Percentiles rank a stretch among this genome's conserved stretches.
Evolutionary conservation across 2,888 invertebrate genomes (phyloP).

Genomic region (Chelonus formosanus): DNA sequence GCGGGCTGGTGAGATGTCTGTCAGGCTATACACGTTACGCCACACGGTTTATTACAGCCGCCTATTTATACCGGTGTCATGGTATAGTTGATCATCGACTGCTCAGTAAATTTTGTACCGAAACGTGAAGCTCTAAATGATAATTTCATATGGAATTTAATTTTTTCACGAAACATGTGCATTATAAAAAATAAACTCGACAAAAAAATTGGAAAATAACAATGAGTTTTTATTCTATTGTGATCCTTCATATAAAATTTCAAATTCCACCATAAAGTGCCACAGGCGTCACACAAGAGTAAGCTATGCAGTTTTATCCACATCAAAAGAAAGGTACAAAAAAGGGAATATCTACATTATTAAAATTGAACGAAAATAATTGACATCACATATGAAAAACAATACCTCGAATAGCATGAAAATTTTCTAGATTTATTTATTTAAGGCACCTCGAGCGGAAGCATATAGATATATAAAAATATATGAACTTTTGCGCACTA

Average conservation of each 20-base stretch:
- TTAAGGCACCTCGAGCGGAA: no score
- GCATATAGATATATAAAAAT: no score
- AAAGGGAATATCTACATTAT: no score
- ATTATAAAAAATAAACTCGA: slow-evolving; percentile 64
- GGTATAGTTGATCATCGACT: slow-evolving; percentile 43
- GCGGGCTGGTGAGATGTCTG: slow-evolving; percentile 37
- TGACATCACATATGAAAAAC: no score
- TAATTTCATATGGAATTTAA: slow-evolving; percentile 66
- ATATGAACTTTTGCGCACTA: no score
- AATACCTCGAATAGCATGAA: no score
- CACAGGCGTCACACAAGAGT: no score
- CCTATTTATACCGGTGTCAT: slow-evolving; percentile 11
- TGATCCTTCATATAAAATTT: not conserved
- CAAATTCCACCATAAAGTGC: not conserved
- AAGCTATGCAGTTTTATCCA: no score
- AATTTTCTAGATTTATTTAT: no score
- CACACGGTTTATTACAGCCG: slow-evolving; percentile 4
- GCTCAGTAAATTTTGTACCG: slow-evolving; percentile 62
- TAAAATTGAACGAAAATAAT: no score
- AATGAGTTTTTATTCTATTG: not conserved
- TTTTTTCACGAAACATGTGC: slow-evolving; percentile 66
- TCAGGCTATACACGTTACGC: slow-evolving; percentile 11
- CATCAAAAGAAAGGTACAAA: no score
- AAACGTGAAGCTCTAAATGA: slow-evolving; percentile 59
- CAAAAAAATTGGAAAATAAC: slow-evolving; percentile 62